phyloP scores from a whole-genome alignment of 2,113 vertebrate genomes.

The Rhagologus leucostigma region DNA sequence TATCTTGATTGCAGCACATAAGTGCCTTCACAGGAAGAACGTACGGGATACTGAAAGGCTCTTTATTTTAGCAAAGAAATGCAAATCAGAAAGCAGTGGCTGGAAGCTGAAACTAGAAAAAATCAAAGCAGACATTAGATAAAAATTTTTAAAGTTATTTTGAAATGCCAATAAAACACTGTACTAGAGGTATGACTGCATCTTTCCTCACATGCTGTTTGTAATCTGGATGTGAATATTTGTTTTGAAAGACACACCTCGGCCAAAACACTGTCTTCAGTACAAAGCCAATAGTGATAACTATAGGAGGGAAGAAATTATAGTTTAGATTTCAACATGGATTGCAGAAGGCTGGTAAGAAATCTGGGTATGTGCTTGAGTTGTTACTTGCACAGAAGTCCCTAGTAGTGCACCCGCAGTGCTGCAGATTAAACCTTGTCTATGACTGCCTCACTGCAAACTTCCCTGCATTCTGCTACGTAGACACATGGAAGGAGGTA shows the following conservation, averaged over 20 bases:
- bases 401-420: background rate
- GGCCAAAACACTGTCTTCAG: background rate
- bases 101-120: background rate
- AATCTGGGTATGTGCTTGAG: background rate
- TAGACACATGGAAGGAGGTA: background rate
- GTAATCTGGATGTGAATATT: background rate
- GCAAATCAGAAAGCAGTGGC: background rate
- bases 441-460: background rate
- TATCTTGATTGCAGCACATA: background rate
- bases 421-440: background rate
- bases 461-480: background rate
- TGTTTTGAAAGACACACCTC: background rate
- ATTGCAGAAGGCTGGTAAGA: background rate
- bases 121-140: background rate
- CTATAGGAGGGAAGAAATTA: background rate
- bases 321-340: background rate
- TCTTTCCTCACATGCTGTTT: background rate
- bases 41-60: background rate
- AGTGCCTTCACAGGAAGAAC: background rate
- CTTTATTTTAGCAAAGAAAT: background rate
- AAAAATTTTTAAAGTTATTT: background rate
- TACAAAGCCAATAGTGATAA: background rate
- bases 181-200: background rate
- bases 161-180: background rate
- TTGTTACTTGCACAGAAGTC: background rate